Conservation (phyloP, 2,797 vertebrate genomes). For the Liasis olivaceus region DNA sequence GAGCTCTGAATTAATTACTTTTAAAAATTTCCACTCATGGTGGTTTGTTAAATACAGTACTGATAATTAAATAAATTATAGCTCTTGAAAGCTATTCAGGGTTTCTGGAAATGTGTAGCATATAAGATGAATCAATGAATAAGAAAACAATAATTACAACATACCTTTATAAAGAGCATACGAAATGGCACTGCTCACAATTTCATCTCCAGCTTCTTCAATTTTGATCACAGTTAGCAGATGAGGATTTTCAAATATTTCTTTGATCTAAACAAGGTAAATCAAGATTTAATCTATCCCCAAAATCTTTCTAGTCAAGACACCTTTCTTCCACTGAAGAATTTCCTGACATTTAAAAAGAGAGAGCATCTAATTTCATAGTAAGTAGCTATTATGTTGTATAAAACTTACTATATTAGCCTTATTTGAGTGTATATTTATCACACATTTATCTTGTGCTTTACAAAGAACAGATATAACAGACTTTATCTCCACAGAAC, state of each 20-base stretch:
- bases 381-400: background rate
- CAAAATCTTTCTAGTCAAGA: background rate
- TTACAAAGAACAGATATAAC: background rate
- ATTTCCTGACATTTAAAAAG: background rate
- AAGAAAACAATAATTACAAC: constrained; percentile 26
- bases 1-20: no score
- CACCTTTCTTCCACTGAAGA: background rate
- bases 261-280: constrained; percentile 74
- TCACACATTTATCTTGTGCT: background rate
- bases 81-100: no score
- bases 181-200: constrained; percentile 80
- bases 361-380: background rate
- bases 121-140: background rate
- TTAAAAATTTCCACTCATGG: no score
- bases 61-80: no score
- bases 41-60: no score
- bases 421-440: background rate
- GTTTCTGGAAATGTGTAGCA: background rate
- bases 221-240: constrained; percentile 80
- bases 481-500: background rate
- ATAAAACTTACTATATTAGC: background rate
- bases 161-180: constrained; percentile 80
- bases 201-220: constrained; percentile 80
- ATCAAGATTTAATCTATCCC: constrained; percentile 19
- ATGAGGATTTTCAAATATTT: constrained; percentile 79